Evolutionary conservation across 1,140 invertebrate species (phyloP).

Genomic region (Vanessa tameamea): DNA sequence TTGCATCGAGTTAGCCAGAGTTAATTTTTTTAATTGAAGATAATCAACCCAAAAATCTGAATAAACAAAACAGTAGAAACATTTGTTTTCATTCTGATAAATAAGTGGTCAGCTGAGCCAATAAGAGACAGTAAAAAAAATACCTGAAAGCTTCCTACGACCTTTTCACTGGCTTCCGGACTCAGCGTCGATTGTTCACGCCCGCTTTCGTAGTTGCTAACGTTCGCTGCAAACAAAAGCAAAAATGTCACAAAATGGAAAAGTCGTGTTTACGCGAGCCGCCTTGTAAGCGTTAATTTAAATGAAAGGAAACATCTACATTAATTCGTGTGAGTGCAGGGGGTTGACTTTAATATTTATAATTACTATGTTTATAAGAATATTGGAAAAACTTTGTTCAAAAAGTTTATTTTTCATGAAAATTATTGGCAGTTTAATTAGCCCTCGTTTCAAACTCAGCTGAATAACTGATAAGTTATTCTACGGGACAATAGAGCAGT

Average conservation of each 20-base stretch:
- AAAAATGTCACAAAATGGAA: slow-evolving; percentile 33
- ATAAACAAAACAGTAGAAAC: background rate
- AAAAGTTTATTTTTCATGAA: too few species aligned
- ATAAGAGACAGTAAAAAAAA: slow-evolving; percentile 17
- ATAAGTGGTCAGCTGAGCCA: slow-evolving; percentile 1
- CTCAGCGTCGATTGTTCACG: slow-evolving; percentile 58
- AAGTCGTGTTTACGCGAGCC: slow-evolving; percentile 18
- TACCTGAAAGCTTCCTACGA: slow-evolving; percentile 67
- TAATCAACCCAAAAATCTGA: background rate
- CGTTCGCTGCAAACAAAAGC: slow-evolving; percentile 66
- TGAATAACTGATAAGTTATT: too few species aligned
- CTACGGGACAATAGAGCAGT: too few species aligned
- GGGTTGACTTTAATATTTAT: background rate
- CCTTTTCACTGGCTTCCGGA: slow-evolving; percentile 54
- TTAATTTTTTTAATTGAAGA: background rate
- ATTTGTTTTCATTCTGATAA: background rate
- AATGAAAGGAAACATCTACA: slow-evolving; percentile 6
- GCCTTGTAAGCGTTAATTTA: slow-evolving; percentile 12
- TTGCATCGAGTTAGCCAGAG: too few species aligned
- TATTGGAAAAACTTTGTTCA: background rate
- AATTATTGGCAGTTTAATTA: too few species aligned
- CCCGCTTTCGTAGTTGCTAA: slow-evolving; percentile 66
- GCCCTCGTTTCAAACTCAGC: too few species aligned
- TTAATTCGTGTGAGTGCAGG: background rate
- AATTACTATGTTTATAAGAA: background rate